Evolutionary conservation across 2,113 vertebrate genomes (phyloP), one percentile per base, ranked within the genome.

Genomic region (Erpornis zantholeuca): DNA sequence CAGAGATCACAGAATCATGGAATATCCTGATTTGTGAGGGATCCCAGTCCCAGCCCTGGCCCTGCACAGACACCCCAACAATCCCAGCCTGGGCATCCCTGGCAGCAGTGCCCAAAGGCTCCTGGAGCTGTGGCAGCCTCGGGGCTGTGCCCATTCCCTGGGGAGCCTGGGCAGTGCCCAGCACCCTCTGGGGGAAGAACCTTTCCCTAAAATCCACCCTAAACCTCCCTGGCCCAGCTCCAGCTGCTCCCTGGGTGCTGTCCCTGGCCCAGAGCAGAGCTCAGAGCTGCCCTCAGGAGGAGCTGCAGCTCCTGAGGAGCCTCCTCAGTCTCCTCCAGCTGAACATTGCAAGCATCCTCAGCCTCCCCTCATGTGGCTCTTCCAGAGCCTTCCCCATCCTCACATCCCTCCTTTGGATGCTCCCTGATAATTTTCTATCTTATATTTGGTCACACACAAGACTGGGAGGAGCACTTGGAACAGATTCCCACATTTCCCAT

Each of bases 21-120:
- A 86, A 59, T 66, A 29, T 25, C 24, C 42, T 21, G 29, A 42
- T 40, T 21, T 49, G 60, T 31, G 42, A 40, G 10, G 50, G 24
- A 49, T 40, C 24, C 20, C 42, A 49, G 6, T 16, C 1, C 23
- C 9, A 19, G 0, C 11, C 25, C 18, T 12, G 50, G 1, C 28
- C 49, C 81, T 64, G 59, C 22, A 4, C 28, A 54, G 40, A 6
- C 0, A 7, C 33, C 33, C 49, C 40, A 33, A 0, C 42, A 64
- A 5, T 0, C 28, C 82, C 69, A 33, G 0, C 40, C 82, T 47
- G 82, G 8, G 11, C 69, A 56, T n/a, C 69, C 59, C 69, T 64
- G 82, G 59, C 22, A 61, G 57, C 4, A 21, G 3, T 80, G 33
- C 0, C 77, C 33, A 54, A 80, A 56, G 2, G 40, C n/a, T 61